A percentile compares a stretch with the other conserved stretches of the same genome.
Conservation (phyloP, 2,888 invertebrate genomes). For the Panopea generosa region DNA sequence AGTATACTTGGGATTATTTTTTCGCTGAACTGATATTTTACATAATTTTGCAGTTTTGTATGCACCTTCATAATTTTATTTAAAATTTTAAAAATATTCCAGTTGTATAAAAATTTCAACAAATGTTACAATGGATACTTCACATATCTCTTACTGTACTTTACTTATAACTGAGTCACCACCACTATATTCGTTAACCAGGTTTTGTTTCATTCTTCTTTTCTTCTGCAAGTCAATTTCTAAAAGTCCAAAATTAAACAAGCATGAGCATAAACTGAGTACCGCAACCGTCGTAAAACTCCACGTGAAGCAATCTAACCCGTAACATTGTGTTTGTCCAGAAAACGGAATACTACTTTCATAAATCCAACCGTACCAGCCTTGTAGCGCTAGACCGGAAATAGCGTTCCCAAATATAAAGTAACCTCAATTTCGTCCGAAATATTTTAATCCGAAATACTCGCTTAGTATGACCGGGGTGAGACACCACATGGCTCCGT, state of each 20-base stretch:
- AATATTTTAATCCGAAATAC: conserved; percentile 71
- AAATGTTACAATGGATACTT: no score
- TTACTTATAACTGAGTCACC: no score
- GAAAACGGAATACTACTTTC: conserved; percentile 52
- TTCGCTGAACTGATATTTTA: no score
- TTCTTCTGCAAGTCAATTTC: conserved; percentile 29
- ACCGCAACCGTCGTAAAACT: conserved; percentile 65
- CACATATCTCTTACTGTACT: no score
- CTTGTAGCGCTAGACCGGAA: conserved; percentile 65
- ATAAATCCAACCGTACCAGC: conserved; percentile 68
- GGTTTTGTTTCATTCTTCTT: neutral
- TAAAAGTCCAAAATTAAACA: conserved; percentile 64
- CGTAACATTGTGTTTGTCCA: conserved; percentile 65
- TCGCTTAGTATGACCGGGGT: conserved; percentile 74
- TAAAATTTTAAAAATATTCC: no score
- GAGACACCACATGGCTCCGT: conserved; percentile 72
- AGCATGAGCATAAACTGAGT: conserved; percentile 66
- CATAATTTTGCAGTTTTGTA: no score
- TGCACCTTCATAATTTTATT: no score
- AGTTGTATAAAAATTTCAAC: no score
- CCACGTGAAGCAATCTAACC: conserved; percentile 66
- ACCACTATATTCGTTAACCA: no score
- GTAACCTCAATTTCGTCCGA: conserved; percentile 72
- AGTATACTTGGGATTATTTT: no score
- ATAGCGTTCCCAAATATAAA: conserved; percentile 71